Conservation (phyloP, 2,888 invertebrate genomes). For the Automeris io region DNA sequence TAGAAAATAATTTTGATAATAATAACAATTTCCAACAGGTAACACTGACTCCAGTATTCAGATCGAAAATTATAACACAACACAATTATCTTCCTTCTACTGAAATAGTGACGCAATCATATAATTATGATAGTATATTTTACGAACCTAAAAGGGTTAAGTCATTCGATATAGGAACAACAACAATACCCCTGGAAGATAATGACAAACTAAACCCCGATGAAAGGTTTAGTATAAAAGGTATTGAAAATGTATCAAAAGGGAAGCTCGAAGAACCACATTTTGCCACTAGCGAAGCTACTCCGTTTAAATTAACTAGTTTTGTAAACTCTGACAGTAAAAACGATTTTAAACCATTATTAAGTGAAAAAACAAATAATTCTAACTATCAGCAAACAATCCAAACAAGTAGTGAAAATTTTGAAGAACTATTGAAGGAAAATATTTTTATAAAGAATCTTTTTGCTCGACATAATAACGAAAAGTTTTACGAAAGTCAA, state of each 20-base stretch:
- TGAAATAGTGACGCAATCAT: slow-evolving; percentile 45
- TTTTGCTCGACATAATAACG: slow-evolving; percentile 28
- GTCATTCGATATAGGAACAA: slow-evolving; percentile 1
- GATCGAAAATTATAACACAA: slow-evolving; percentile 39
- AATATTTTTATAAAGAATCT: slow-evolving; percentile 60
- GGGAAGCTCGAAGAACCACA: slow-evolving; percentile 20
- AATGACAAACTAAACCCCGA: neutral
- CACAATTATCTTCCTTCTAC: slow-evolving; percentile 40
- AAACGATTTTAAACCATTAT: slow-evolving; percentile 34
- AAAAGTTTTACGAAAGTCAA: slow-evolving; percentile 22
- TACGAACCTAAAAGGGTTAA: slow-evolving; percentile 19
- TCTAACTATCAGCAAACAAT: slow-evolving; percentile 15
- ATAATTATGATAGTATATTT: slow-evolving; percentile 41
- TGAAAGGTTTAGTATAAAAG: slow-evolving; percentile 15
- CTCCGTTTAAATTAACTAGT: slow-evolving; percentile 28
- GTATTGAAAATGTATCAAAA: slow-evolving; percentile 21
- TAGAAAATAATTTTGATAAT: neutral
- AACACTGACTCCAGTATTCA: slow-evolving; percentile 13
- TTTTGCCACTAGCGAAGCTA: slow-evolving; percentile 21
- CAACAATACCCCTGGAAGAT: neutral
- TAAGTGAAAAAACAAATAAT: slow-evolving; percentile 19
- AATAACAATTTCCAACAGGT: slow-evolving; percentile 9
- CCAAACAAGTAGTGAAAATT: slow-evolving; percentile 27
- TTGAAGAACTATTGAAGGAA: slow-evolving; percentile 40
- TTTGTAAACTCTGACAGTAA: slow-evolving; percentile 29